phyloP scores from a whole-genome alignment of 2,113 vertebrate species.

The Tichodroma muraria region DNA sequence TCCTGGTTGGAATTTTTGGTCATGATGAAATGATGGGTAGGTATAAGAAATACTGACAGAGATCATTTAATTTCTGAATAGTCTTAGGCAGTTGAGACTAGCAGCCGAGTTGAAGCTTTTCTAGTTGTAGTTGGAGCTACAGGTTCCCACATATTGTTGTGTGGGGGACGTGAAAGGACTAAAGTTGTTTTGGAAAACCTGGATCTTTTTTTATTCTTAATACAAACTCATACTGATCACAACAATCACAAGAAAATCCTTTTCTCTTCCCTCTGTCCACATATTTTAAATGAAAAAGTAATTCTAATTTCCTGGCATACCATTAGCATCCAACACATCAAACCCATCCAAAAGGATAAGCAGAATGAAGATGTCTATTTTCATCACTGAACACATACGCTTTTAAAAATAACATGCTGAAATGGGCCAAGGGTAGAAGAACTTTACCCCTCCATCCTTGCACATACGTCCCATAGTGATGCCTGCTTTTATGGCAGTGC shows the following conservation, averaged over 20 bases:
- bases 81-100: neutral
- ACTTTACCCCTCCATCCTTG: neutral
- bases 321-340: neutral
- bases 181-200: neutral
- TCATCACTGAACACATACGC: neutral
- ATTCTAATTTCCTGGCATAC: neutral
- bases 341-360: neutral
- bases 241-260: neutral
- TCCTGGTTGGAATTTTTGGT: neutral
- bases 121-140: neutral
- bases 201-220: neutral
- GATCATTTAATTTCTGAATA: neutral
- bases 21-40: neutral
- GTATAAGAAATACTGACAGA: neutral
- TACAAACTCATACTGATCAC: neutral
- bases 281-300: neutral
- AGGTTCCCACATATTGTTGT: neutral
- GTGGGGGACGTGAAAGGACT: accelerated
- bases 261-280: neutral
- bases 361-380: neutral
- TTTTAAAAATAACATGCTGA: neutral
- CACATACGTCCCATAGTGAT: neutral
- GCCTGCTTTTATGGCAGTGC: neutral
- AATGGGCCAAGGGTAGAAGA: neutral
- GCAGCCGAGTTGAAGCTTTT: neutral